phyloP scores from a whole-genome alignment of 2,113 vertebrate genomes.

The Pao palembangensis region DNA sequence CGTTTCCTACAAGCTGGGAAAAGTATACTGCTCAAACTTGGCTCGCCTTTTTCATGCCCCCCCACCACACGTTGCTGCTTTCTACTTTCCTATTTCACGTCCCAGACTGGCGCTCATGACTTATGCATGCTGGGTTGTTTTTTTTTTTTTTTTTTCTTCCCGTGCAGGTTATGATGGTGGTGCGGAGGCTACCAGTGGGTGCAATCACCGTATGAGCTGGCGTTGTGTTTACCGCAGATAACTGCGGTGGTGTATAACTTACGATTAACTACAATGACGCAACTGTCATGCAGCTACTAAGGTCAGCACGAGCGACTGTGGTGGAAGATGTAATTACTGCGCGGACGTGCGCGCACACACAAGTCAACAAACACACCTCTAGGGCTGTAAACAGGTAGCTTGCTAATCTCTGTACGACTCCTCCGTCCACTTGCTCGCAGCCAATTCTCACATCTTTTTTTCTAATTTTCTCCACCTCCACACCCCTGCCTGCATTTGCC shows the following conservation, averaged over 20 bases:
- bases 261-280: constrained; percentile 52
- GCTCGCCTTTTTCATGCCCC: constrained; percentile 3
- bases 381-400: constrained; percentile 33
- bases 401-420: constrained; percentile 36
- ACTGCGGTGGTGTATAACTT: constrained; percentile 53
- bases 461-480: neutral
- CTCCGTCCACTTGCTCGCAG: constrained; percentile 10
- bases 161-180: too few species aligned
- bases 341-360: constrained; percentile 8
- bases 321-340: constrained; percentile 37
- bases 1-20: neutral
- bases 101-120: constrained; percentile 37
- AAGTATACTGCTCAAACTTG: neutral
- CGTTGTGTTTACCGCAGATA: constrained; percentile 20
- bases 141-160: constrained; percentile 23
- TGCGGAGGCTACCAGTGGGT: neutral
- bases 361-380: constrained; percentile 26
- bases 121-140: constrained; percentile 48
- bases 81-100: constrained; percentile 28
- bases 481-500: neutral
- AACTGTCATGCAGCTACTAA: constrained; percentile 57
- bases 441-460: constrained; percentile 8
- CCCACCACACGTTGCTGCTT: constrained; percentile 8
- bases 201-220: constrained; percentile 4
- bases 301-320: constrained; percentile 44